Percentiles rank a stretch among this genome's conserved stretches.
Conservation (phyloP, 1,140 invertebrate species). For the Nasonia giraulti region DNA sequence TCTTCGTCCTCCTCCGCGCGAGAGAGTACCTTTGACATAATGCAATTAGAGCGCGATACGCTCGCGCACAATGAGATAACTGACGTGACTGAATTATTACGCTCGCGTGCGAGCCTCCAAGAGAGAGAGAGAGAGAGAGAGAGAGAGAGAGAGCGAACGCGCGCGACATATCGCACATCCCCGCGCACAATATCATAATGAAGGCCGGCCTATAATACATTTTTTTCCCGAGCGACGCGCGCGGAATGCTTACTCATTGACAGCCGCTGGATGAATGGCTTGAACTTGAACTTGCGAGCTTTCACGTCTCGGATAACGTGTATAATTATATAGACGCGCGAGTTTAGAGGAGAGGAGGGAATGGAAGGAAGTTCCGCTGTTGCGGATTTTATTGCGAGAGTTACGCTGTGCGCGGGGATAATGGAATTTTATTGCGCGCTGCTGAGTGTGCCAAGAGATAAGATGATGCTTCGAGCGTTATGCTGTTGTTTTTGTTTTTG, state of each 20-base stretch:
- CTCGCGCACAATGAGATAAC: slow-evolving; percentile 29
- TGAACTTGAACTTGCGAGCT: slow-evolving; percentile 37
- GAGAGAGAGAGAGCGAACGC: not conserved
- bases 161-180: slow-evolving; percentile 3
- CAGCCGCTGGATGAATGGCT: not conserved
- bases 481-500: not conserved
- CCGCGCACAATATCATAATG: not conserved
- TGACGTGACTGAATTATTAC: slow-evolving; percentile 43
- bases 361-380: slow-evolving; percentile 6
- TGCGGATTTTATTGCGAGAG: slow-evolving; percentile 6
- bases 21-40: slow-evolving; percentile 35
- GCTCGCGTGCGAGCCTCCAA: not conserved
- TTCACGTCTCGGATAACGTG: not conserved
- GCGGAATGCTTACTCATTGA: slow-evolving; percentile 34
- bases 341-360: not conserved
- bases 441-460: not conserved
- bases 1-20: not conserved
- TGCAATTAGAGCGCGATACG: slow-evolving; percentile 45
- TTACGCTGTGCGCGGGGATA: not conserved
- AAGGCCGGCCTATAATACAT: not conserved
- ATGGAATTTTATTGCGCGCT: slow-evolving; percentile 2
- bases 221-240: not conserved
- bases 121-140: not conserved
- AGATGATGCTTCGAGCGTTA: not conserved
- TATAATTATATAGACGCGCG: slow-evolving; percentile 10